Evolutionary conservation across 2,888 invertebrate genomes (phyloP).

Genomic region (Trissoscelio sp.): DNA sequence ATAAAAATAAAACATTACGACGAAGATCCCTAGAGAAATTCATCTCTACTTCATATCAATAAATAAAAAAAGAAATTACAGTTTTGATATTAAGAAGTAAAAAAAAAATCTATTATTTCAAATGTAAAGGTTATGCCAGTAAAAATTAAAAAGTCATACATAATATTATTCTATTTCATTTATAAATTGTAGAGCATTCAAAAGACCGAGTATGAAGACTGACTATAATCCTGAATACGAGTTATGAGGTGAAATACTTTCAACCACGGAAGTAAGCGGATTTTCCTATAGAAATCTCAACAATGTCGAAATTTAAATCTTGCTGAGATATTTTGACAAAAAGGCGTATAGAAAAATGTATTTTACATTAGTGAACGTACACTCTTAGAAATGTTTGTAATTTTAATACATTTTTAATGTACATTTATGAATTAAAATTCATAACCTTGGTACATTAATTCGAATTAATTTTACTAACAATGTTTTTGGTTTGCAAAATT

Average conservation of each 20-base stretch:
- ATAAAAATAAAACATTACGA: too few species aligned
- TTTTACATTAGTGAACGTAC: background rate
- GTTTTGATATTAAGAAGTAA: background rate
- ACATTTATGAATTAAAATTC: too few species aligned
- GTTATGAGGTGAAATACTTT: conserved; percentile 49
- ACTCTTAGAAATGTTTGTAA: too few species aligned
- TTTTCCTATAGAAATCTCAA: conserved; percentile 48
- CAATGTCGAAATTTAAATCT: conserved; percentile 46
- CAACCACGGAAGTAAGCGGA: conserved; percentile 44
- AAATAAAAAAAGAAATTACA: too few species aligned
- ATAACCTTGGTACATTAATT: too few species aligned
- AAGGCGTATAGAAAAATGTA: conserved; percentile 5
- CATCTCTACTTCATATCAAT: too few species aligned
- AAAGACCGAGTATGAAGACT: conserved; percentile 9
- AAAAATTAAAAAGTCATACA: conserved; percentile 18
- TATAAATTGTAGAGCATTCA: conserved; percentile 38
- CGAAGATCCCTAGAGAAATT: too few species aligned
- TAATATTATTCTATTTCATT: conserved; percentile 3
- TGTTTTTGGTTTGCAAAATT: too few species aligned
- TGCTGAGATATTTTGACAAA: conserved; percentile 24
- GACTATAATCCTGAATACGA: conserved; percentile 38
- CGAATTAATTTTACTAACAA: too few species aligned
- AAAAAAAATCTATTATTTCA: background rate
- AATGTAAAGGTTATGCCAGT: background rate
- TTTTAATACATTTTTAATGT: too few species aligned